A percentile compares a stretch with the other conserved stretches of the same genome.
Evolutionary conservation across 2,113 vertebrate genomes (phyloP).

Genomic region (Nipponia nippon): DNA sequence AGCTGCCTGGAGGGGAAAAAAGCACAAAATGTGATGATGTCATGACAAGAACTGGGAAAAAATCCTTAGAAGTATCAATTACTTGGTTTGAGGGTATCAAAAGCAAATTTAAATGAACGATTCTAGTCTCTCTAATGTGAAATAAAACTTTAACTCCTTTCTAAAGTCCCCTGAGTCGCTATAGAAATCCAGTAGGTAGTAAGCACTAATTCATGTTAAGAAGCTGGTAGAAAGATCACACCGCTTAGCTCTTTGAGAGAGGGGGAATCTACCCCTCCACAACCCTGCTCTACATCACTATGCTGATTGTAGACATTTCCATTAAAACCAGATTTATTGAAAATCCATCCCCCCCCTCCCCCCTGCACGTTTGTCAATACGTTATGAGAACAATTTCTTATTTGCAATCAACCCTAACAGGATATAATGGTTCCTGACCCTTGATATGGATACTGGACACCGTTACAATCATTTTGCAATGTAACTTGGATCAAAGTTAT

Average conservation of each 20-base stretch:
- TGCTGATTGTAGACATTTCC: not conserved
- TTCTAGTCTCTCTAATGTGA: not conserved
- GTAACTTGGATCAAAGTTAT: not conserved
- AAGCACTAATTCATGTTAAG: not conserved
- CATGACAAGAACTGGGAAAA: not conserved
- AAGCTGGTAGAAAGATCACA: not conserved
- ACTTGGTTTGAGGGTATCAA: not conserved
- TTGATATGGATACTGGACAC: not conserved
- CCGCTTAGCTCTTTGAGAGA: not conserved
- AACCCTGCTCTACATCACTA: not conserved
- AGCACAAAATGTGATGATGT: not conserved
- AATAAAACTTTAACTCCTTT: not conserved
- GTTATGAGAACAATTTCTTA: not conserved
- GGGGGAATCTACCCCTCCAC: not conserved
- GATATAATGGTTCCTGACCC: not conserved
- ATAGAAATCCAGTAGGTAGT: not conserved
- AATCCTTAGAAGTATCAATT: not conserved
- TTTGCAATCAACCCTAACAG: not conserved
- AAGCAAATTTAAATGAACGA: not conserved
- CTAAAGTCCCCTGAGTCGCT: not conserved
- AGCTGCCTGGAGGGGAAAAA: slow-evolving; percentile 76
- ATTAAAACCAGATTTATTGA: not conserved
- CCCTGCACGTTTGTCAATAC: not conserved
- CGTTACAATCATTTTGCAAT: not conserved
- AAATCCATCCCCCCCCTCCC: not conserved